Percentiles rank a stretch among this genome's conserved stretches.
Evolutionary conservation across 1,140 invertebrate genomes (phyloP).

Genomic region (Drosophila mauritiana): DNA sequence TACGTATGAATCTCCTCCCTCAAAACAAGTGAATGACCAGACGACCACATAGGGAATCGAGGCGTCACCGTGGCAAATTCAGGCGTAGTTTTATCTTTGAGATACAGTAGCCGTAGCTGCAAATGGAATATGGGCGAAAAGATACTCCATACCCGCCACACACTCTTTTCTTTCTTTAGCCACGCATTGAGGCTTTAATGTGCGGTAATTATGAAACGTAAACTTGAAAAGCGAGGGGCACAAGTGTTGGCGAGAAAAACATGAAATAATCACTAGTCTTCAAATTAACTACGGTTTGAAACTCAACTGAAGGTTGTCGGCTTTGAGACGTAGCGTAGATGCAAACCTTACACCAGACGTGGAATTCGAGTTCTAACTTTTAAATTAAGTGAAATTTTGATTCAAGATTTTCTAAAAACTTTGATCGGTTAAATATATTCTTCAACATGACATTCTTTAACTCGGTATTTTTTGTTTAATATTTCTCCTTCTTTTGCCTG

Average conservation of each 20-base stretch:
- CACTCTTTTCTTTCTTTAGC: conserved; percentile 8
- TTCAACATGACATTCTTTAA: not conserved
- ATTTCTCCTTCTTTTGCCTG: conserved; percentile 20
- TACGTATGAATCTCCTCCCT: not conserved
- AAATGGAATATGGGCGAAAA: conserved; percentile 10
- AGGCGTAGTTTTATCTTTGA: conserved; percentile 58
- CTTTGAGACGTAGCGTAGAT: not conserved
- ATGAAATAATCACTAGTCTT: conserved; percentile 61
- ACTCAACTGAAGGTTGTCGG: conserved; percentile 41
- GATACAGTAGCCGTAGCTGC: conserved; percentile 20
- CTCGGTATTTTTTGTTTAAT: conserved; percentile 25
- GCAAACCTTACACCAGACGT: not conserved
- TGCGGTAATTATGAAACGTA: conserved; percentile 76
- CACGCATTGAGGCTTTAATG: conserved; percentile 73
- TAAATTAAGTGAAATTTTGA: not conserved
- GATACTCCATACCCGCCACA: not conserved
- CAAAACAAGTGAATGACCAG: conserved; percentile 65
- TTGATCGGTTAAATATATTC: no score
- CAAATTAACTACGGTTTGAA: conserved; percentile 61
- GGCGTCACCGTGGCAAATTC: conserved; percentile 69
- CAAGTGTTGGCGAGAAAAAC: conserved; percentile 31
- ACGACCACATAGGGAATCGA: conserved; percentile 42
- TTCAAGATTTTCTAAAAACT: not conserved
- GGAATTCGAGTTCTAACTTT: not conserved
- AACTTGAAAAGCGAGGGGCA: conserved; percentile 49